Evolutionary conservation across 2,797 vertebrate species (phyloP).

Genomic region (Anguilla obscura): DNA sequence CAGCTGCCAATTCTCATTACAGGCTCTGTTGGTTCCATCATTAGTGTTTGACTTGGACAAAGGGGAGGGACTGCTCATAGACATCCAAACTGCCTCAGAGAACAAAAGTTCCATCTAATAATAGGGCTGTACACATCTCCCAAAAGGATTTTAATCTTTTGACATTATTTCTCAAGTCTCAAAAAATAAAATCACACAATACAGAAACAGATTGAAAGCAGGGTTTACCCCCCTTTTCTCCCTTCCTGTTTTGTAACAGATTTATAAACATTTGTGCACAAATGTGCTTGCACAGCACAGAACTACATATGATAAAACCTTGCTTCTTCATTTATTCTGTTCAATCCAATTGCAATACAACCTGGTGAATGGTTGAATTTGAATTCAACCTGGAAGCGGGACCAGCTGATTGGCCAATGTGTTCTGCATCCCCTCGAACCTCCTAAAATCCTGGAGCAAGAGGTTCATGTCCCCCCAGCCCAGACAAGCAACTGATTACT

Average conservation of each 20-base stretch:
- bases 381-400: background rate
- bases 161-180: background rate
- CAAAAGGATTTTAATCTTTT: background rate
- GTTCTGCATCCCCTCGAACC: background rate
- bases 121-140: background rate
- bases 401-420: background rate
- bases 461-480: background rate
- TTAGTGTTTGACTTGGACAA: conserved; percentile 26
- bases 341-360: background rate
- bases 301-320: background rate
- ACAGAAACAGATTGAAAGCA: background rate
- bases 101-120: background rate
- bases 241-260: background rate
- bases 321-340: background rate
- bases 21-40: conserved; percentile 18
- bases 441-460: background rate
- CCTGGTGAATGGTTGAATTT: background rate
- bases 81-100: background rate
- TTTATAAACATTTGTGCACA: no score
- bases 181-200: background rate
- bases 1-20: conserved; percentile 27
- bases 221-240: background rate
- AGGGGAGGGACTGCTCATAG: conserved; percentile 11
- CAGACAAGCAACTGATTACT: background rate
- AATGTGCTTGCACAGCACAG: background rate